Evolutionary conservation across 2,113 vertebrate genomes (phyloP), one percentile per base, ranked within the genome.

Genomic region (Talpa occidentalis): DNA sequence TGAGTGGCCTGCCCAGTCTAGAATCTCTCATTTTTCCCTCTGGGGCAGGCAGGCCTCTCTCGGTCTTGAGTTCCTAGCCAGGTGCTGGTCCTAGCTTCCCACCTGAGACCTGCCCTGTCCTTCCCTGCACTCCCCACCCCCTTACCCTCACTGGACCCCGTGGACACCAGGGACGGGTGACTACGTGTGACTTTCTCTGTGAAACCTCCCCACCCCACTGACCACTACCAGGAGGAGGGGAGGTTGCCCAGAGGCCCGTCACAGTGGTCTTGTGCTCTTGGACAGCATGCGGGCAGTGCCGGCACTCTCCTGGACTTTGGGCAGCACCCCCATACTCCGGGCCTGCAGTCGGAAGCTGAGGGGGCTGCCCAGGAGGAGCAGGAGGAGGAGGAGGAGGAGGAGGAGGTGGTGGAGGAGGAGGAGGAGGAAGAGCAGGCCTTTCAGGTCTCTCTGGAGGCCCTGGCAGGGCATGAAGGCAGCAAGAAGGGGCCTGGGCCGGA

Each of bases 221-320:
- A 14, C 60, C 3, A 0, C 52, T 15, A 44, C 52, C 19, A 28
- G 94, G 92, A 93, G 72, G 77, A 74, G 67, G 2, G 30, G 54
- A 72, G 0, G 52, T 44, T 60, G 0, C 87, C 93, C 86, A 59
- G 64, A 62, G 80, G 67, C 78, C 28, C 28, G 78, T 96, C 81
- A 96, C 69, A 96, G 89, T 96, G 80, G 44, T 93, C 0, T 2
- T 93, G 0, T 96, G 94, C 96, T 92, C 95, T 44, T 97, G 98
- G 93, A 95, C 98, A 99, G 99, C 99, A 99, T n/a, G 98, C 98
- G 7, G 98, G 98, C 97, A 99, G 99, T 4, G 98, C 99, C 0
- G 99, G 98, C 47, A 94, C 97, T 6, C 98, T 99, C 74, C 97
- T 99, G 98, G 98, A 98, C 90, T 97, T 96, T 67, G 98, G 98